Conservation (phyloP, 53 echinoderm and acorn worm genomes). For the Echinometra lucunter region DNA sequence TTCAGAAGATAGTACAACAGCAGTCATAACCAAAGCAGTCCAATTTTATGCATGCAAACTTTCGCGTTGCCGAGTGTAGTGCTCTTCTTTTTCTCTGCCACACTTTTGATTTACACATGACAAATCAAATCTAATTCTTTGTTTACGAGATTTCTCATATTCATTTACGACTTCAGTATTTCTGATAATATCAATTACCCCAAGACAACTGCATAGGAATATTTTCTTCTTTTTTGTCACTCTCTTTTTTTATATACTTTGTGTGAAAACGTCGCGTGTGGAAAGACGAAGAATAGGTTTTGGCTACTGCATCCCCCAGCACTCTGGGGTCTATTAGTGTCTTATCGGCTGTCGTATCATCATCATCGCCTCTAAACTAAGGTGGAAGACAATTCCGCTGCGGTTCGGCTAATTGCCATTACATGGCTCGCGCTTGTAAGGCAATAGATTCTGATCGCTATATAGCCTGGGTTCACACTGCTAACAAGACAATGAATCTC, state of each 20-base stretch:
- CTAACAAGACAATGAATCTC: constrained; percentile 9
- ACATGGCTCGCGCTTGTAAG: constrained; percentile 40
- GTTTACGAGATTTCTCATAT: constrained; percentile 26
- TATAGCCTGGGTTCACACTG: neutral
- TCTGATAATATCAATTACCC: constrained; percentile 53
- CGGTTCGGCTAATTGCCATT: constrained; percentile 46
- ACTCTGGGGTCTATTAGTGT: constrained; percentile 54
- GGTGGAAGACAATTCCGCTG: constrained; percentile 30
- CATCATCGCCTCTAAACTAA: constrained; percentile 42
- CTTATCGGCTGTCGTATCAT: constrained; percentile 52
- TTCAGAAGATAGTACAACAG: constrained; percentile 28
- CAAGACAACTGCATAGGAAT: constrained; percentile 54
- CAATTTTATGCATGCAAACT: neutral
- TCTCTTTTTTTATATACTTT: neutral
- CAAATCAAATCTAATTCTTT: constrained; percentile 22
- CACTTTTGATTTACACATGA: neutral
- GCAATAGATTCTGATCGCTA: constrained; percentile 30
- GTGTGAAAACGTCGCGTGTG: constrained; percentile 20
- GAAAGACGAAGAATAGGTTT: neutral
- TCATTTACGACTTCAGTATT: constrained; percentile 17
- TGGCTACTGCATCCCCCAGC: constrained; percentile 2
- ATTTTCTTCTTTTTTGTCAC: neutral
- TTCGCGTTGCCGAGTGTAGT: neutral
- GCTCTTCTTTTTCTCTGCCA: neutral
- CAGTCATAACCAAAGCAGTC: constrained; percentile 6